phyloP scores from a whole-genome alignment of 1,140 invertebrate genomes.

The Drosophila lacteicornis region DNA sequence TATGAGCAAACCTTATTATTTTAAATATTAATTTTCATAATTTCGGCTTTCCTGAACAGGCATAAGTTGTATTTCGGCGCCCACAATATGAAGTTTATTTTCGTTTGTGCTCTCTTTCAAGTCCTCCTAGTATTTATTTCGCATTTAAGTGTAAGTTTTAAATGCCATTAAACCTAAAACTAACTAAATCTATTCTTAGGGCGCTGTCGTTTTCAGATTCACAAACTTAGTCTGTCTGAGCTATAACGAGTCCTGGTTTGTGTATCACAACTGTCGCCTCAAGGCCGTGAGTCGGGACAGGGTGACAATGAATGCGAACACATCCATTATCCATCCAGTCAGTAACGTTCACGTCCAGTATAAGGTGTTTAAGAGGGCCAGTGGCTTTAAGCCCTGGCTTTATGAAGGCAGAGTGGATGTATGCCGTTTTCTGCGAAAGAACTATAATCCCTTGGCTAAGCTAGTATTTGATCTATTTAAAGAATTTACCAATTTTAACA shows the following conservation, averaged over 20 bases:
- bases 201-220: neutral
- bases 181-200: neutral
- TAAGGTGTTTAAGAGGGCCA: neutral
- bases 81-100: neutral
- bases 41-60: neutral
- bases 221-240: neutral
- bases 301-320: neutral
- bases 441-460: neutral
- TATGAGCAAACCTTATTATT: neutral
- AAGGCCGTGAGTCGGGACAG: neutral
- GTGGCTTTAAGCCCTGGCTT: conserved; percentile 1
- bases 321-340: neutral
- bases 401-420: neutral
- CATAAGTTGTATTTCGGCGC: neutral
- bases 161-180: too few species aligned
- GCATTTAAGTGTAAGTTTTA: neutral
- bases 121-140: neutral
- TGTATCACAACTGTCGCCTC: neutral
- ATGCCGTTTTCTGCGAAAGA: neutral
- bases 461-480: neutral
- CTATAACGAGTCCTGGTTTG: conserved; percentile 6
- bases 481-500: conserved; percentile 3
- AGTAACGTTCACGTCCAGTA: neutral
- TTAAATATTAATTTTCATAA: neutral
- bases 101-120: too few species aligned